Evolutionary conservation across 2,888 invertebrate species (phyloP).

Genomic region (Drosophila nr. fundita): DNA sequence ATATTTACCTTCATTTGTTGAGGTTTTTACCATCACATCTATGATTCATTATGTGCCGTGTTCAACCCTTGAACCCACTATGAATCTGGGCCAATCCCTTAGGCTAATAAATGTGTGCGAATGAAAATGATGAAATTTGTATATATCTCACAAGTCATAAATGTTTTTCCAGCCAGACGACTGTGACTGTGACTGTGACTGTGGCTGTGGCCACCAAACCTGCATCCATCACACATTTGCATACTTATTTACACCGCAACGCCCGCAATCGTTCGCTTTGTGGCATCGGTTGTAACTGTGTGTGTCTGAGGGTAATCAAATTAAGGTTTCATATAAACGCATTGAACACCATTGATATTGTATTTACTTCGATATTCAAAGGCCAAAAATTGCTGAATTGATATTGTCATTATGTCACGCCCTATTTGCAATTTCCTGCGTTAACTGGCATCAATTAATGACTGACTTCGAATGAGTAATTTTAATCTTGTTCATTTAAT

Average conservation of each 20-base stretch:
- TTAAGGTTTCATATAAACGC: slow-evolving; percentile 55
- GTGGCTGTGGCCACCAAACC: slow-evolving; percentile 12
- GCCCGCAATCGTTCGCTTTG: slow-evolving; percentile 32
- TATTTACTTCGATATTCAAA: slow-evolving; percentile 48
- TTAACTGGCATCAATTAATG: slow-evolving; percentile 33
- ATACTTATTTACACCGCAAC: background rate
- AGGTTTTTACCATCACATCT: slow-evolving; percentile 14
- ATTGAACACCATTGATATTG: slow-evolving; percentile 48
- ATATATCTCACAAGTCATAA: slow-evolving; percentile 70
- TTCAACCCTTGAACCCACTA: slow-evolving; percentile 67
- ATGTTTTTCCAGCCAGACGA: slow-evolving; percentile 50
- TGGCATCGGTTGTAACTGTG: slow-evolving; percentile 4
- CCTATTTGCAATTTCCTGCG: slow-evolving; percentile 7
- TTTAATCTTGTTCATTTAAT: slow-evolving; percentile 46
- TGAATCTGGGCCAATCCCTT: slow-evolving; percentile 32
- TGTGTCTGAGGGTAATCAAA: slow-evolving; percentile 53
- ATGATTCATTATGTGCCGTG: slow-evolving; percentile 44
- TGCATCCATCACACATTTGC: slow-evolving; percentile 1
- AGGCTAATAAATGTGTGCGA: slow-evolving; percentile 33
- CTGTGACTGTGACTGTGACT: slow-evolving; percentile 33
- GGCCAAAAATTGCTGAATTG: slow-evolving; percentile 41
- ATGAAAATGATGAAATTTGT: slow-evolving; percentile 64
- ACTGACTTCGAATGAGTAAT: slow-evolving; percentile 16
- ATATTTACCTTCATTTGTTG: slow-evolving; percentile 4
- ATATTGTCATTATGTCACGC: slow-evolving; percentile 54